Evolutionary conservation across 2,888 invertebrate species (phyloP).

Genomic region (Eurytoma californica): DNA sequence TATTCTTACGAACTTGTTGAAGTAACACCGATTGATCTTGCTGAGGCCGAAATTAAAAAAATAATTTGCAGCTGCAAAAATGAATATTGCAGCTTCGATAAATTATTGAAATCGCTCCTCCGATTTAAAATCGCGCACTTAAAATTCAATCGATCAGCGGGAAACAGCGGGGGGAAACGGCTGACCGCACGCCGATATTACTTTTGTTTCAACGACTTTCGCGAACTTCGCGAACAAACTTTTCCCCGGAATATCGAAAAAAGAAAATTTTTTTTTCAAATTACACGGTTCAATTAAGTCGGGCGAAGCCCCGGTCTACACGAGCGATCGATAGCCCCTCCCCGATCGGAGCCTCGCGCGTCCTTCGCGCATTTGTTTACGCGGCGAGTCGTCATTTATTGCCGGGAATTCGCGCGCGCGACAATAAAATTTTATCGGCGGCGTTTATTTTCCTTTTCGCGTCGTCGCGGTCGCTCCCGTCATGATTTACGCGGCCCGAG

Average conservation of each 20-base stretch:
- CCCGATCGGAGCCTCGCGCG: no score
- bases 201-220: not conserved
- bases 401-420: not conserved
- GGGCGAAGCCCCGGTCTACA: not conserved
- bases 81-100: no score
- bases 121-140: no score
- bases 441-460: slow-evolving; percentile 21
- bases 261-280: not conserved
- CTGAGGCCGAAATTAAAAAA: no score
- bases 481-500: slow-evolving; percentile 14
- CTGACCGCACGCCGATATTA: no score
- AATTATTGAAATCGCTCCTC: no score
- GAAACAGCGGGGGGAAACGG: no score
- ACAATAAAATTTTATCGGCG: slow-evolving; percentile 35
- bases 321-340: not conserved
- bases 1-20: no score
- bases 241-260: no score
- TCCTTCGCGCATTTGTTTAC: not conserved
- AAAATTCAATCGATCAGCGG: no score
- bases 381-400: slow-evolving; percentile 25
- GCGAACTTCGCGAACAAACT: not conserved
- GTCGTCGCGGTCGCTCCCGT: not conserved
- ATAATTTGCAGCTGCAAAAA: no score
- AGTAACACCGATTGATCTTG: no score
- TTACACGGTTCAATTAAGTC: not conserved